Percentiles rank a stretch among this genome's conserved stretches.
These are phyloP conservation scores for Leucoma salicis DNA, from an alignment of 2,888 invertebrate genomes.

Conservation along the genomic window DNA sequence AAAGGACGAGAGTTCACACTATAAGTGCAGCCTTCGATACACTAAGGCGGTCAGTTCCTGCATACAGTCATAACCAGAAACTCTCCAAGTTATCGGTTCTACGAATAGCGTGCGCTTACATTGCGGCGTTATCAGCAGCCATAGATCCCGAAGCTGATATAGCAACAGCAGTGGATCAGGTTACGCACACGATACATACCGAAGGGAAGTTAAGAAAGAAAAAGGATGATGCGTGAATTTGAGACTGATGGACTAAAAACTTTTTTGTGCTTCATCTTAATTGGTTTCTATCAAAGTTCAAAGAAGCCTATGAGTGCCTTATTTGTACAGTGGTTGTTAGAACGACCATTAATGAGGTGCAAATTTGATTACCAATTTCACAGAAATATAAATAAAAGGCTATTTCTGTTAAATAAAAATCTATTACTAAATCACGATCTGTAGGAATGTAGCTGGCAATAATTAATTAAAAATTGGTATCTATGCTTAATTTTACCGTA, in stretches of 20 bases:
- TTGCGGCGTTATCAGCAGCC: slow-evolving; percentile 91
- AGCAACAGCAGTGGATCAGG: slow-evolving; percentile 90
- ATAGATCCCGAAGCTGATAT: slow-evolving; percentile 86
- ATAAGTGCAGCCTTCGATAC: slow-evolving; percentile 98
- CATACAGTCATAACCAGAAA: slow-evolving; percentile 96
- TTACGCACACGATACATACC: slow-evolving; percentile 95
- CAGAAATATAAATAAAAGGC: too few relatives aligned
- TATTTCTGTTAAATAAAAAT: too few relatives aligned
- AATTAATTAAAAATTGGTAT: too few relatives aligned
- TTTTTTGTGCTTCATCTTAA: slow-evolving; percentile 20
- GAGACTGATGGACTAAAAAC: slow-evolving; percentile 12
- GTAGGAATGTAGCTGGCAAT: too few relatives aligned
- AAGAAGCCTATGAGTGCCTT: neutral
- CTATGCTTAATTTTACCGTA: too few relatives aligned
- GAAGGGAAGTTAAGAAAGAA: slow-evolving; percentile 94
- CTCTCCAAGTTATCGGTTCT: slow-evolving; percentile 95
- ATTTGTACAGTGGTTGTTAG: neutral
- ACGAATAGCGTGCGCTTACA: slow-evolving; percentile 96
- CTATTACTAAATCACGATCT: too few relatives aligned
- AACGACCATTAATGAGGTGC: too few relatives aligned
- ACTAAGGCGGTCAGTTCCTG: slow-evolving; percentile 90
- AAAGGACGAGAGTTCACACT: slow-evolving; percentile 95
- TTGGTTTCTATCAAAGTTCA: slow-evolving; percentile 18
- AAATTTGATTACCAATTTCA: too few relatives aligned
- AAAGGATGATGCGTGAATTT: slow-evolving; percentile 85